phyloP scores from a whole-genome alignment of 2,113 vertebrate genomes.

The Marmota flaviventris region DNA sequence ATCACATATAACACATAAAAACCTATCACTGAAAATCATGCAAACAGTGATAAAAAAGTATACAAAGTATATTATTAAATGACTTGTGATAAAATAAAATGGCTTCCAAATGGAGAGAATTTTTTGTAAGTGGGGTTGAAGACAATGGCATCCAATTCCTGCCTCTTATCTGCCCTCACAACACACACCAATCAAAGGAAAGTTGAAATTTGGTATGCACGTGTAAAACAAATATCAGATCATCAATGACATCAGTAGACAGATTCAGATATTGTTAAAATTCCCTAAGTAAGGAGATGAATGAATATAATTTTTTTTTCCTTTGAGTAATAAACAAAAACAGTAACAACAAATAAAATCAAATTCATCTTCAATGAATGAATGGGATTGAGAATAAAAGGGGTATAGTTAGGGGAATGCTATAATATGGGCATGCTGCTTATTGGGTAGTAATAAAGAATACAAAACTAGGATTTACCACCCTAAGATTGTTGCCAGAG shows the following conservation, averaged over 20 bases:
- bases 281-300: not conserved
- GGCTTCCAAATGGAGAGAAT: not conserved
- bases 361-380: not conserved
- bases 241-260: not conserved
- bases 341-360: not conserved
- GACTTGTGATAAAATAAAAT: not conserved
- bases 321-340: not conserved
- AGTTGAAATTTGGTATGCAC: not conserved
- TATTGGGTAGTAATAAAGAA: not conserved
- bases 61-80: not conserved
- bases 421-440: not conserved
- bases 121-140: not conserved
- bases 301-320: not conserved
- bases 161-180: not conserved
- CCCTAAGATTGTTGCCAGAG: fast-evolving
- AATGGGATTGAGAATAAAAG: not conserved
- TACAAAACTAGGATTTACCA: not conserved
- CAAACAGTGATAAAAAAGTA: not conserved
- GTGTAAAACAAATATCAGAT: not conserved
- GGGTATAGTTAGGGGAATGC: not conserved
- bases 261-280: not conserved
- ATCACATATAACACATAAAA: not conserved
- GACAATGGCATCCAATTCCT: not conserved
- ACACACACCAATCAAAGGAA: not conserved
- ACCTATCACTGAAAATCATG: not conserved